These are phyloP conservation scores for Eulemur rubriventer DNA, from an alignment of 2,797 vertebrate genomes.

Conservation along the genomic window DNA sequence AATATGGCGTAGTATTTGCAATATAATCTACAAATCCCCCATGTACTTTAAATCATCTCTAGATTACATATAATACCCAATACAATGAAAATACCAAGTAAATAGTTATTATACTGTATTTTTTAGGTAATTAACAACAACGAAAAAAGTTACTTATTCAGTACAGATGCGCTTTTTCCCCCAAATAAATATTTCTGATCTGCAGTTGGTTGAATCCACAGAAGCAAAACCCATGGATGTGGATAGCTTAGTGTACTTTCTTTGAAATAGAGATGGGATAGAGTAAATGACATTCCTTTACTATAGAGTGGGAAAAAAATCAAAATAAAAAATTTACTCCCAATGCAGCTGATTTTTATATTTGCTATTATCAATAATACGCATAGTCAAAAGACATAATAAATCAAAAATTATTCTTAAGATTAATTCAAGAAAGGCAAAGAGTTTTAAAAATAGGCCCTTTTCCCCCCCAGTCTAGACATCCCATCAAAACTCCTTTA, in stretches of 20 bases:
- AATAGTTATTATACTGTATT: background rate
- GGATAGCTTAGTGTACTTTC: background rate
- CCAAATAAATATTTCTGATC: background rate
- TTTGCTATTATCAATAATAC: background rate
- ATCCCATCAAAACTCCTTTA: background rate
- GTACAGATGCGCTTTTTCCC: background rate
- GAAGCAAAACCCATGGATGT: background rate
- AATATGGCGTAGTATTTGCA: background rate
- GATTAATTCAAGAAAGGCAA: background rate
- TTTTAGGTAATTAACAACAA: background rate
- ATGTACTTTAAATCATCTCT: background rate
- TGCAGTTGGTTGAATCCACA: background rate
- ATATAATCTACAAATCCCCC: background rate
- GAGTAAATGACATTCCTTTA: background rate
- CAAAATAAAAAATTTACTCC: background rate
- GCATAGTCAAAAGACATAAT: background rate
- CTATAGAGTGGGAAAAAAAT: background rate
- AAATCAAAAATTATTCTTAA: conserved; percentile 26
- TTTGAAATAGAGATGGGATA: background rate
- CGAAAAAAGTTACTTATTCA: background rate
- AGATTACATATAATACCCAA: background rate
- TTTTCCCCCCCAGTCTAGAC: background rate
- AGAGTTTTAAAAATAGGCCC: background rate
- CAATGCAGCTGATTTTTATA: background rate
- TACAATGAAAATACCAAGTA: background rate